Evolutionary conservation across 2,113 vertebrate genomes (phyloP).

Genomic region (Vicugna pacos): DNA sequence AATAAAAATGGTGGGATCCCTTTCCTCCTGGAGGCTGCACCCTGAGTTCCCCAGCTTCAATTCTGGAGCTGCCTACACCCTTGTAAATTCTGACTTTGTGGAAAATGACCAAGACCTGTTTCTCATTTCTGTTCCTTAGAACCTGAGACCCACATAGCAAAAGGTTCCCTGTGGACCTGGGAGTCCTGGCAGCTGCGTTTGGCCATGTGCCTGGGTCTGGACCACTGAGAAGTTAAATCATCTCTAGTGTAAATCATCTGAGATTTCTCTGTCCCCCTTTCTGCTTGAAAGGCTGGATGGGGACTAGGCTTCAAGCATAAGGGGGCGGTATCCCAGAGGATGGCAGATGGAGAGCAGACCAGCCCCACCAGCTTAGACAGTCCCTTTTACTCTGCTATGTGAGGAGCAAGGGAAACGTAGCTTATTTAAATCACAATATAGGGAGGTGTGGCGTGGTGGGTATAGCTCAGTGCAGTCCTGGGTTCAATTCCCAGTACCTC

Average conservation of each 20-base stretch:
- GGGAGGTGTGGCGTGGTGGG: too few relatives aligned
- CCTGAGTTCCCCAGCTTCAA: background rate
- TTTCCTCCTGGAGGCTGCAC: background rate
- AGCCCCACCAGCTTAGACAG: background rate
- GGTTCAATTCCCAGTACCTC: too few relatives aligned
- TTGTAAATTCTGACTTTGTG: background rate
- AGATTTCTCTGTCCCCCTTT: background rate
- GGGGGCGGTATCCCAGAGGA: too few relatives aligned
- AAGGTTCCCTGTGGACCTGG: rapidly evolving
- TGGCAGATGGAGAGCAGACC: rapidly evolving
- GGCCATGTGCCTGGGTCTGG: rapidly evolving
- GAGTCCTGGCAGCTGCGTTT: background rate
- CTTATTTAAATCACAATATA: background rate
- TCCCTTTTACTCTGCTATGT: background rate
- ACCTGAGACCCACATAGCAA: background rate
- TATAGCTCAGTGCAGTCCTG: too few relatives aligned
- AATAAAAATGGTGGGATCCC: rapidly evolving
- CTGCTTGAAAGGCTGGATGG: background rate
- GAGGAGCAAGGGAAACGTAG: background rate
- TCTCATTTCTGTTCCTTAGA: background rate
- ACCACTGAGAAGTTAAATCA: background rate
- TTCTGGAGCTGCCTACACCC: background rate
- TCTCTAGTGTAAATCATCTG: background rate
- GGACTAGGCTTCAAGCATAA: background rate
- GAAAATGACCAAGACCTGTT: background rate